Evolutionary conservation across 2,888 invertebrate species (phyloP).

Genomic region (Lacanobia wlatinum): DNA sequence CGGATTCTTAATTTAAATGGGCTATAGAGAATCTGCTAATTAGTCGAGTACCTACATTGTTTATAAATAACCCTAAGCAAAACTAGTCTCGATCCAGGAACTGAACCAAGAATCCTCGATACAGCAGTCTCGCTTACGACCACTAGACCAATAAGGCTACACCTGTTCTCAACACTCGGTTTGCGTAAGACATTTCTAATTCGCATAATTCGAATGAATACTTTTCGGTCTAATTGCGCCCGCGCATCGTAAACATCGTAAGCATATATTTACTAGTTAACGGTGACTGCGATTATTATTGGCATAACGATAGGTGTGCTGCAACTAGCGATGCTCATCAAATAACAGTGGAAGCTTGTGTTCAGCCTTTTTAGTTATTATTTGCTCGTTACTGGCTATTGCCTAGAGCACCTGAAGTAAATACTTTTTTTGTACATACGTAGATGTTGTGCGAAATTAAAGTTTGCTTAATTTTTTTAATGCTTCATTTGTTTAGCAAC

Average conservation of each 20-base stretch:
- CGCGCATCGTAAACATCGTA: constrained; percentile 54
- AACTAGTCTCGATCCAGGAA: not conserved
- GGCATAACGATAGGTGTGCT: constrained; percentile 54
- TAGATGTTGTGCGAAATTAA: constrained; percentile 21
- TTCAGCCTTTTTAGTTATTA: constrained; percentile 68
- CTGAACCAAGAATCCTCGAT: not conserved
- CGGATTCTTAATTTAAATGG: too few relatives aligned
- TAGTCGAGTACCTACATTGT: too few relatives aligned
- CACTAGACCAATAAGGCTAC: not conserved
- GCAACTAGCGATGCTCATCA: constrained; percentile 58
- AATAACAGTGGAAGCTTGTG: constrained; percentile 57
- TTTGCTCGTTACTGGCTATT: constrained; percentile 66
- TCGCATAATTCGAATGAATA: constrained; percentile 67
- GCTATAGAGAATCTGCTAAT: too few relatives aligned
- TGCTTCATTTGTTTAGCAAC: not conserved
- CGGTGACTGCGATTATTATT: constrained; percentile 65
- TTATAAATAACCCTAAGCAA: too few relatives aligned
- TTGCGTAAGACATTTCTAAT: constrained; percentile 64
- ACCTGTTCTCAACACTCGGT: constrained; percentile 63
- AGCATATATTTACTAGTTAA: constrained; percentile 62
- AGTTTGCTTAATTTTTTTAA: constrained; percentile 4
- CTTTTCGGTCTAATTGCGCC: constrained; percentile 69
- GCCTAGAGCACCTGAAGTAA: constrained; percentile 62
- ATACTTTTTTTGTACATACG: not conserved
- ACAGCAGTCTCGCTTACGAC: not conserved